A percentile compares a stretch with the other conserved stretches of the same genome.
These are phyloP conservation scores for Loxodonta africana DNA, from an alignment of 2,113 vertebrate genomes.

Conservation along the genomic window DNA sequence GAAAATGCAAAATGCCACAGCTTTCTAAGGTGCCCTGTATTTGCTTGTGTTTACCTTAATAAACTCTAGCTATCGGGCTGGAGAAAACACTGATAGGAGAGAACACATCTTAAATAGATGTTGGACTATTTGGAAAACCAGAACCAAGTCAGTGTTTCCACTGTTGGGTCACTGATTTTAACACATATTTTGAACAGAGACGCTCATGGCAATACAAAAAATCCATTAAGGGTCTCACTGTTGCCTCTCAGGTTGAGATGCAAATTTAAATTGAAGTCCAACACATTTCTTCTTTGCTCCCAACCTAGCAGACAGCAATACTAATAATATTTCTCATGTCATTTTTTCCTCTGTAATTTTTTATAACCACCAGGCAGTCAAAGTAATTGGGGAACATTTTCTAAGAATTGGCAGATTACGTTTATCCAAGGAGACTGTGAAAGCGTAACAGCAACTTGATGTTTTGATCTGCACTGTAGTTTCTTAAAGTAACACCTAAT, in stretches of 20 bases:
- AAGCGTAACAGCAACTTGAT: neutral
- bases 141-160: neutral
- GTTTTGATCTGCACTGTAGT: neutral
- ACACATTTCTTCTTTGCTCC: neutral
- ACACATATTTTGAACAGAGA: neutral
- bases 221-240: neutral
- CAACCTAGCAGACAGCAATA: neutral
- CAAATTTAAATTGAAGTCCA: neutral
- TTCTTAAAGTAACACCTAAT: neutral
- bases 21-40: neutral
- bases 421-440: neutral
- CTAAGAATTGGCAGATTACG: neutral
- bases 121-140: neutral
- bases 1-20: neutral
- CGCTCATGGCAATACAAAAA: neutral
- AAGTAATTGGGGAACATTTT: neutral
- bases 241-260: neutral
- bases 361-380: neutral
- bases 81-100: neutral
- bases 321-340: neutral
- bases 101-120: neutral
- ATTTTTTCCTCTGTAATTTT: neutral
- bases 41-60: neutral
- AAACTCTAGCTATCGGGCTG: neutral
- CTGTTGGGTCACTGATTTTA: neutral